Base-by-base conservation (phyloP, 2,113 vertebrate genomes). In the Lepus americanus region DNA sequence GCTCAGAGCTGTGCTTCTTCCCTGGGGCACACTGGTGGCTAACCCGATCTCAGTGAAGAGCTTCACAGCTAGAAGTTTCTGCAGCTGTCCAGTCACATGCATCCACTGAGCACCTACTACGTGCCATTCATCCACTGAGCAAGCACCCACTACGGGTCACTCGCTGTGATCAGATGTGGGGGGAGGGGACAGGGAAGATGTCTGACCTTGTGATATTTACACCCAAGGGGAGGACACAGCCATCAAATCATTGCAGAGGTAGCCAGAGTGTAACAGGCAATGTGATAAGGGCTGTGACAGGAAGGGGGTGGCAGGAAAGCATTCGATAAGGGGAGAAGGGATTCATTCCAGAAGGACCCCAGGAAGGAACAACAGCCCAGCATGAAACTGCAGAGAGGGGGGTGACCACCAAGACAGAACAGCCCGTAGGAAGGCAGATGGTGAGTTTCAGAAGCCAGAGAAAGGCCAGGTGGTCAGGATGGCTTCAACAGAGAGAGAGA, bases 41-140 rank as follows among this genome's bases (percentile, higher is more conserved):
- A 14, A 70, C 64, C 2, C 22, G 36, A 70, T 44, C 29, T 70
- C 51, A 33, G 72, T 14, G 9, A 5, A 33, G 20, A 70, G 36
- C 51, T 44, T 70, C n/a, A 19, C 1, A 19, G 13, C 27, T 36
- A 25, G 80, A 39, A 31, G 72, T 4, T 31, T 33, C 20, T 1
- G 0, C 4, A 61, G 76, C 66, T 16, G 0, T 16, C 1, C 13
- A 9, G 2, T 39, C 55, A 12, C 55, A 13, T 1, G 9, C 0
- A 9, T 0, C 9, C 59, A 9, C 13, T 2, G 0, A 6, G 51
- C 10, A 1, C 49, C 31, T 0, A 36, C 31, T 6, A 4, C 12
- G 25, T 63, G 76, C 92, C 39, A 2, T 44, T 44, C 44, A 44
- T 44, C 6, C 44, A 44, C 44, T 9, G 44, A 44, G 44, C 44